Base-by-base conservation (phyloP, 2,797 vertebrate genomes). In the Tapirus indicus region DNA sequence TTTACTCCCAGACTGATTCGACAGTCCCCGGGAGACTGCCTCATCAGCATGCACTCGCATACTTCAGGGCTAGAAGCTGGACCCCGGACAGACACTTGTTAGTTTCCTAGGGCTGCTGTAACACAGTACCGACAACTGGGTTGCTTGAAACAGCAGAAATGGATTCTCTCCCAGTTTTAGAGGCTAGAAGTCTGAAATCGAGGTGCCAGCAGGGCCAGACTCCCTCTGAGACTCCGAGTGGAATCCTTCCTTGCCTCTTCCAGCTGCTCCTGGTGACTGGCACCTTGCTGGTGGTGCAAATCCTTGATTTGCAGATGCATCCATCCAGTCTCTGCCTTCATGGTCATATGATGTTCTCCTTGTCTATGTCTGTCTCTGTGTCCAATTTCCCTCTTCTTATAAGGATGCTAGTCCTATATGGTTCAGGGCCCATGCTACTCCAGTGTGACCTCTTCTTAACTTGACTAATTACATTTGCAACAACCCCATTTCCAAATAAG, bases 1-100 rank as follows among this genome's bases (percentile, higher is more conserved):
- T 92, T 95, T 49, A 32, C 91, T 94, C 86, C 88, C 95, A 80
- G 78, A 83, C 78, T 21, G 11, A 87, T 72, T 9, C 41, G 0
- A 44, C 12, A 16, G 78, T 20, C 82, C 1, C 64, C 1, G 4
- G 77, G 71, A 93, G 62, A 38, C 49, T 12, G 86, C 56, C 78
- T 91, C 74, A 25, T 80, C 18, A 27, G 49, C 77, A 20, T 16
- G 38, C 35, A 4, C 60, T 54, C 23, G 0, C 25, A 5, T 8
- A 35, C 79, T 2, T 58, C 54, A 7, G 74, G 74, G 80, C 79
- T 60, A n/a, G 56, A 18, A 58, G 91, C n/a, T 0, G 6, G 0
- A 4, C 56, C 74, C 44, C 21, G 32, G 4, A 7, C 0, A 58
- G 75, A 83, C 14, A 5, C 38, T 2, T 6, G 60, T 14, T 9